Percentiles rank a stretch among this genome's conserved stretches.
Evolutionary conservation across 2,888 invertebrate species (phyloP).

Genomic region (Stenchaetothrips biformis): DNA sequence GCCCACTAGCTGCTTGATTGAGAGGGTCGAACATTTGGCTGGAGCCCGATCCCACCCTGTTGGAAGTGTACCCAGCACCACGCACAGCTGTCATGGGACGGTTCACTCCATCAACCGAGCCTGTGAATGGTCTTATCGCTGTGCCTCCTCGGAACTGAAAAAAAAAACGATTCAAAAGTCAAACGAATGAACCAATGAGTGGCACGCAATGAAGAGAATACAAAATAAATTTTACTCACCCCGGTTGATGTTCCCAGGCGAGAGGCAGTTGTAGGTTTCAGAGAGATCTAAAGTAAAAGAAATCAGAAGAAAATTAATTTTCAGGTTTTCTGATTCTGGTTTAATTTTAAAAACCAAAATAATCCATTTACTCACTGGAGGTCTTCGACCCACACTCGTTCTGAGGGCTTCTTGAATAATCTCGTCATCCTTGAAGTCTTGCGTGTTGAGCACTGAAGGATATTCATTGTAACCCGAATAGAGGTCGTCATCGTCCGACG

Average conservation of each 20-base stretch:
- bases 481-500: slow-evolving; percentile 56
- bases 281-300: slow-evolving; percentile 44
- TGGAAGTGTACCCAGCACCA: slow-evolving; percentile 92
- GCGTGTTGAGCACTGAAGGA: slow-evolving; percentile 59
- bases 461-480: slow-evolving; percentile 66
- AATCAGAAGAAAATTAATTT: slow-evolving; percentile 44
- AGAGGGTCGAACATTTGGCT: slow-evolving; percentile 63
- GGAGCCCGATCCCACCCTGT: slow-evolving; percentile 41
- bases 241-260: slow-evolving; percentile 54
- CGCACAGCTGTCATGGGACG: slow-evolving; percentile 95
- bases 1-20: slow-evolving; percentile 56
- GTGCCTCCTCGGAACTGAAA: slow-evolving; percentile 45
- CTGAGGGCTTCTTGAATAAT: slow-evolving; percentile 71
- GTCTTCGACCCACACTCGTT: slow-evolving; percentile 62
- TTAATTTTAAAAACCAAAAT: slow-evolving; percentile 2
- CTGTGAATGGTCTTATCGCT: slow-evolving; percentile 44
- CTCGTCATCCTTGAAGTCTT: slow-evolving; percentile 66
- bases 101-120: slow-evolving; percentile 43
- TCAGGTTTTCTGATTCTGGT: slow-evolving; percentile 38
- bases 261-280: slow-evolving; percentile 52
- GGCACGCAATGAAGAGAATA: slow-evolving; percentile 4
- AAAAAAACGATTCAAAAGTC: not conserved
- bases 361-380: slow-evolving; percentile 49
- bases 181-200: not conserved
- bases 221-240: slow-evolving; percentile 43